These are phyloP conservation scores for Odontomyia ornata DNA, from an alignment of 2,888 invertebrate genomes.

Conservation along the genomic window DNA sequence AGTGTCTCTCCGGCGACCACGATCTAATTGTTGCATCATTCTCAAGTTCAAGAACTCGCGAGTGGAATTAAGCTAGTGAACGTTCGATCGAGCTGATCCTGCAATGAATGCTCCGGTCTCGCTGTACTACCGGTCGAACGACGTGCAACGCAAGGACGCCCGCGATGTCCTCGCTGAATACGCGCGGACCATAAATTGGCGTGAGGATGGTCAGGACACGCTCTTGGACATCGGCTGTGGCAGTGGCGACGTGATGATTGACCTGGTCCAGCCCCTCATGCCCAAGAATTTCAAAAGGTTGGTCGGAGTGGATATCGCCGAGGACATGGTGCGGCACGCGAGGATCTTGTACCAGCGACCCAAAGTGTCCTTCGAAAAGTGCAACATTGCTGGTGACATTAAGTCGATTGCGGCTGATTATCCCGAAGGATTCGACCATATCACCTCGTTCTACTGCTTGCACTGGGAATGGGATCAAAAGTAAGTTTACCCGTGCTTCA, in stretches of 20 bases:
- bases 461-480: conserved; percentile 81
- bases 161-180: conserved; percentile 73
- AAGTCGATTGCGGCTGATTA: conserved; percentile 62
- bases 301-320: conserved; percentile 75
- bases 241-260: conserved; percentile 74
- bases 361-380: conserved; percentile 64
- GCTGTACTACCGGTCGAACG: conserved; percentile 74
- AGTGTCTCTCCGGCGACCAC: too few species aligned
- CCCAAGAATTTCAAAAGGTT: conserved; percentile 67
- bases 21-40: too few species aligned
- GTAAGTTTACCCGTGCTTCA: conserved; percentile 63
- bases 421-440: conserved; percentile 70
- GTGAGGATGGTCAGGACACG: conserved; percentile 64
- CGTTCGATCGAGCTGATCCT: too few species aligned
- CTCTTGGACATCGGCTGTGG: conserved; percentile 80
- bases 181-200: conserved; percentile 69
- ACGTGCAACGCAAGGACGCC: conserved; percentile 74
- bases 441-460: conserved; percentile 80
- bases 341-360: conserved; percentile 66
- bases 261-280: conserved; percentile 71
- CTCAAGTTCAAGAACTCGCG: too few species aligned
- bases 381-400: conserved; percentile 69
- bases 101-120: conserved; percentile 63
- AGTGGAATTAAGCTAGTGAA: too few species aligned
- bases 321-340: conserved; percentile 76